Percentiles rank a stretch among this genome's conserved stretches.
Conservation (phyloP, 2,888 invertebrate genomes). For the Notodonta dromedarius region DNA sequence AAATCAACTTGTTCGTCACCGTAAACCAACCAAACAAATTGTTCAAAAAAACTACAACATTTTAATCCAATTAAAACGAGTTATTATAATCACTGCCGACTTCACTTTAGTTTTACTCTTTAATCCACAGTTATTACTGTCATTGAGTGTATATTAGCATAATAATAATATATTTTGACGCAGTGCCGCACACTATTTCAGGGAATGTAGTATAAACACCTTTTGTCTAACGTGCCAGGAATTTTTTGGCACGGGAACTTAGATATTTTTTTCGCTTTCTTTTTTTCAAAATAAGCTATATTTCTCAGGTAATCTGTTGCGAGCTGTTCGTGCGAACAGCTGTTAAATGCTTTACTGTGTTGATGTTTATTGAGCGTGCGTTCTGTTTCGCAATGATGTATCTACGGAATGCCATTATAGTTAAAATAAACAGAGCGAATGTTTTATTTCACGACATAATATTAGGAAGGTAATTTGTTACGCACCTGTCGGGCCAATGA, state of each 20-base stretch:
- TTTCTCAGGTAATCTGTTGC: conserved; percentile 48
- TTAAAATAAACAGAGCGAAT: conserved; percentile 12
- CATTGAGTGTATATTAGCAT: conserved; percentile 18
- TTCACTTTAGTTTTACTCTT: conserved; percentile 24
- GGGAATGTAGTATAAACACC: conserved; percentile 36
- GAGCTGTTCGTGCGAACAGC: conserved; percentile 33
- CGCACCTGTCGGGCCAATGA: neutral
- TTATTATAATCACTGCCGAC: conserved; percentile 31
- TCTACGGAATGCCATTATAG: conserved; percentile 24
- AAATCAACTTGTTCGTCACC: conserved; percentile 23
- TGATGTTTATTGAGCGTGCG: conserved; percentile 24
- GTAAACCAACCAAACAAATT: conserved; percentile 32
- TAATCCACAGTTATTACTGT: conserved; percentile 32
- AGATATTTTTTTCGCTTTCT: conserved; percentile 21
- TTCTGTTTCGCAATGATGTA: conserved; percentile 18
- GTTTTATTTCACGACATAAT: conserved; percentile 6
- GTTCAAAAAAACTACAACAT: conserved; percentile 20
- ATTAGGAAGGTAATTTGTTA: neutral
- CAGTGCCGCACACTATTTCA: conserved; percentile 22
- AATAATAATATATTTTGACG: conserved; percentile 23
- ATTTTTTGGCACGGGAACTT: conserved; percentile 37
- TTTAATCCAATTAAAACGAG: conserved; percentile 36
- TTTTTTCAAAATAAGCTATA: conserved; percentile 33
- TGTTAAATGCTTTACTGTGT: conserved; percentile 31
- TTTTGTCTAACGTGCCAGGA: conserved; percentile 39